Evolutionary conservation across 2,888 invertebrate genomes (phyloP), one percentile per base, ranked within the genome.

Genomic region (Meteorus colon): DNA sequence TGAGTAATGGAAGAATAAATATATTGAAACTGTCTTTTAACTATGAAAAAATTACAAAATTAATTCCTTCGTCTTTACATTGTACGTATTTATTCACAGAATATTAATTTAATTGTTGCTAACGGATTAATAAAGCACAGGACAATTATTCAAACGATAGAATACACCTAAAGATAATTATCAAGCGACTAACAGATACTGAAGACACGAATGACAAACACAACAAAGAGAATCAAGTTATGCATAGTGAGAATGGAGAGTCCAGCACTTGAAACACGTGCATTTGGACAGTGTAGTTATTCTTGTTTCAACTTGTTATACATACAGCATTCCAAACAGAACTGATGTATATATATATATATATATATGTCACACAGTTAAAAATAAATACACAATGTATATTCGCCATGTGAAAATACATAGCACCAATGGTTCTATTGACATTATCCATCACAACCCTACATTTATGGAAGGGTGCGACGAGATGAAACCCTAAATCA

Each of bases 391-490:
- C 6, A 2, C 19, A 19, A 55, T 19, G 2, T 19, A 55, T 24
- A 55, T 55, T 55, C n/a, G 10, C n/a, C 55, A 8, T 55, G 55
- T n/a, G n/a, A 55, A n/a, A 55, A 55, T 2, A 24, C n/a, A 55
- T 19, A 55, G 8, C 55, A n/a, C 8, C 19, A 19, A 48, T 48
- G 19, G 19, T 55, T 55, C n/a, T 55, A 55, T 55, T 55, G 19
- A 55, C 55, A 55, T 55, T 55, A 55, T 55, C 55, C 4, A 19
- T 55, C 55, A 55, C 55, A 55, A 19, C 55, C 55, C 55, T 8
- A 6, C 19, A 19, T 19, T 8, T 55, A 55, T 19, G 55, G 2
- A 1, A 19, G 55, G 19, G 55, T 19, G 55, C 8, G 55, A 55
- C n/a, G 4, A 55, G 19, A 55, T 55, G 19, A 19, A 55, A 55